These are phyloP conservation scores for Propithecus coquereli DNA, from an alignment of 2,113 vertebrate genomes.

Conservation along the genomic window DNA sequence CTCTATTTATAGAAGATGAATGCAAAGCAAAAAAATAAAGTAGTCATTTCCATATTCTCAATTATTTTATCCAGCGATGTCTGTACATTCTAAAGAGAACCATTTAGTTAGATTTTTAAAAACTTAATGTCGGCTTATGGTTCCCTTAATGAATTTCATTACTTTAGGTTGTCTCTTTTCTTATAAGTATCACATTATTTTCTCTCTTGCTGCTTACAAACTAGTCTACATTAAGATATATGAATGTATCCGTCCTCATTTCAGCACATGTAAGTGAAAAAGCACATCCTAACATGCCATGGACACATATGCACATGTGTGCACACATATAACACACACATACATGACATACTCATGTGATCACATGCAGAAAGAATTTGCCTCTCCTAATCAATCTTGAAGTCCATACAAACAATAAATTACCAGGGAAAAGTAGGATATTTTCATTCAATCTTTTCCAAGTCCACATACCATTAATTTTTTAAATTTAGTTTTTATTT, in stretches of 20 bases:
- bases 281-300: background rate
- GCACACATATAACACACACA: background rate
- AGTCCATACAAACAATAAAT: background rate
- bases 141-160: conserved; percentile 26
- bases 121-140: background rate
- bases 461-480: background rate
- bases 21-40: conserved; percentile 6
- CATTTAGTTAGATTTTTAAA: background rate
- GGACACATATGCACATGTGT: background rate
- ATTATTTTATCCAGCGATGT: conserved; percentile 9
- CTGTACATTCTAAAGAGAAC: background rate
- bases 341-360: background rate
- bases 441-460: background rate
- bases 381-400: background rate
- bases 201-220: background rate
- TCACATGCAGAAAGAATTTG: background rate
- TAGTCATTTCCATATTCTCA: conserved; percentile 5
- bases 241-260: background rate
- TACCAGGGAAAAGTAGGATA: background rate
- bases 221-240: background rate
- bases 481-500: background rate
- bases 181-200: background rate
- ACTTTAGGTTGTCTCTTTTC: conserved; percentile 12
- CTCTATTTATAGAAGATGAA: conserved; percentile 43
- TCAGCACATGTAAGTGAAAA: background rate